Base-by-base conservation (phyloP, 2,888 invertebrate genomes). In the Aquatica leii region DNA sequence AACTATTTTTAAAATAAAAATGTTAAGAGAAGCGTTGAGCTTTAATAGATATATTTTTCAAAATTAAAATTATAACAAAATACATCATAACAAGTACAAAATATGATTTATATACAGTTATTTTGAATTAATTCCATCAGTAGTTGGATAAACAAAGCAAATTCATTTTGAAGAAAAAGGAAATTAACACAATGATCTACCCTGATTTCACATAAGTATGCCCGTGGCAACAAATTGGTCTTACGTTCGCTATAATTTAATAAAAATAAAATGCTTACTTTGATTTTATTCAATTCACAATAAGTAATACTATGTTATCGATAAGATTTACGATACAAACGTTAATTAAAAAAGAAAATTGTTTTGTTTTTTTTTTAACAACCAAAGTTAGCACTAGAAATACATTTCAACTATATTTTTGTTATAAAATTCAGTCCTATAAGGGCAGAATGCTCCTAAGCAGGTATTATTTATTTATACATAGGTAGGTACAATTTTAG, bases 31-130 rank as follows among this genome's bases (percentile, higher is more conserved):
- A 46, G 20, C 46, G 20, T 18, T 11, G 46, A 20, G 20, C 18
- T 12, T 12, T 43, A 15, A 15, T 3, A 2, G 18, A 18, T 5
- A 15, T 15, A 41, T 17, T 46, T 50, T 52, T 35, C 34, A 46
- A 46, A 46, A 46, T 46, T 46, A 43, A 73, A 66, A 59, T 69
- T 73, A 72, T 71, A 73, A 73, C 73, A 74, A 73, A 74, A 73
- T 73, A 73, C 67, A 74, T 71, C 71, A 74, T 48, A 63, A 62
- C 71, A 72, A 73, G 73, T 73, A 74, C 69, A 74, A 73, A 74
- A 74, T 73, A 72, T 71, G 69, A 59, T 58, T 62, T 73, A 72
- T 71, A 52, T 73, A 74, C 73, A 73, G 59, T 64, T 66, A 60
- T 52, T 60, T 67, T 59, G n/a, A n/a, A 50, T 46, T 41, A 9